Percentiles rank a stretch among this genome's conserved stretches.
Evolutionary conservation across 1,140 invertebrate genomes (phyloP).

Genomic region (Gryllus bimaculatus): DNA sequence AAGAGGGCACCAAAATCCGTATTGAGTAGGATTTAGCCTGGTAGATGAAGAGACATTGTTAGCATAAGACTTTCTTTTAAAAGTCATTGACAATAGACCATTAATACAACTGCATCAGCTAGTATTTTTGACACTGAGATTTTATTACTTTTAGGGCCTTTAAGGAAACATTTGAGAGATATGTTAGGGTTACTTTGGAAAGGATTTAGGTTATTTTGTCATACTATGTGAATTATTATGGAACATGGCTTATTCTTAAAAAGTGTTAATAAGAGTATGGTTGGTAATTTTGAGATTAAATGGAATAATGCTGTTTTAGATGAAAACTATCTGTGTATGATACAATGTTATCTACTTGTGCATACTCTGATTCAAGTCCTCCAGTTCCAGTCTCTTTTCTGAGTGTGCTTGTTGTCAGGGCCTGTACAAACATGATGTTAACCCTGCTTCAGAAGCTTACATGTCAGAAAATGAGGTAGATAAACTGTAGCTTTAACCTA

Average conservation of each 20-base stretch:
- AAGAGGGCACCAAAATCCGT: conserved; percentile 20
- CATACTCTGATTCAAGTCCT: background rate
- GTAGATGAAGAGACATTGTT: conserved; percentile 4
- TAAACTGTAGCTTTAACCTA: background rate
- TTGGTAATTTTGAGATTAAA: background rate
- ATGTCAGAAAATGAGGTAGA: background rate
- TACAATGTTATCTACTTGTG: background rate
- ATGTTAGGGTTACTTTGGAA: background rate
- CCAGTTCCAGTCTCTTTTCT: background rate
- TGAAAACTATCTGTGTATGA: background rate
- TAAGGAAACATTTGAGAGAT: background rate
- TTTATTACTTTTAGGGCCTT: conserved; percentile 5
- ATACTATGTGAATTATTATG: background rate
- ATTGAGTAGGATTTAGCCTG: conserved; percentile 10
- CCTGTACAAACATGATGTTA: background rate
- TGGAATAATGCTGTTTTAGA: background rate
- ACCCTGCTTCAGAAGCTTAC: background rate
- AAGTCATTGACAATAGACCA: conserved; percentile 4
- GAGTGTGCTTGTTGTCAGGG: background rate
- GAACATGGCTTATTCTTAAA: background rate
- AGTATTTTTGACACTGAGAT: conserved; percentile 5
- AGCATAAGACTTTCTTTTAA: conserved; percentile 2
- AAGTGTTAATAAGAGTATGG: background rate
- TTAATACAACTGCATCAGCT: conserved; percentile 4
- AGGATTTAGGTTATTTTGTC: conserved; percentile 1